Base-by-base conservation (phyloP, 2,113 vertebrate genomes). In the Lonchura striata region DNA sequence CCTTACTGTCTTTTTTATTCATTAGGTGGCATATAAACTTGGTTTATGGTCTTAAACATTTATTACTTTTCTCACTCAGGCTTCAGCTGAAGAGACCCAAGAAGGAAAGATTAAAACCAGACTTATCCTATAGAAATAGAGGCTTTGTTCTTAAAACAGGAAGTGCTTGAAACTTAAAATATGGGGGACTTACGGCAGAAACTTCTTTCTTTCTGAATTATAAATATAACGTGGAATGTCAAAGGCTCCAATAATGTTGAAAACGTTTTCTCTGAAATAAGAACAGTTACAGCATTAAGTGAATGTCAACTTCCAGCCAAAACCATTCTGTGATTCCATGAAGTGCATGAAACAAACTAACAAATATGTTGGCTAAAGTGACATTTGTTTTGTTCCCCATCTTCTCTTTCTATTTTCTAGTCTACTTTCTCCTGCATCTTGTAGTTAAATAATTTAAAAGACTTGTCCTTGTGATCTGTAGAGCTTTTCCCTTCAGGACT, bases 221-320 rank as follows among this genome's bases (percentile, higher is more conserved):
- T 99, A 99, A 94, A 99, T 97, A 57, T 98, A 99, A 94, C 98
- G 98, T 60, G 99, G 99, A n/a, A 99, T 97, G 83, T 99, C 98
- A 49, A 99, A 99, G 54, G 99, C 99, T 97, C 99, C 99, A 76
- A 99, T 99, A 78, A 99, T 98, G 98, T 99, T 99, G 97, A 99
- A 99, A 91, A 99, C 97, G 81, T 99, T 98, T 92, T 99, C 99
- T 97, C 99, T 99, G 98, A 52, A 98, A 98, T 22, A 41, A 37
- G 88, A 81, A 90, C 3, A 95, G 49, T 28, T 21, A 57, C 37
- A 87, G 22, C 15, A 23, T 91, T 59, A 82, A 33, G 17, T 72
- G 31, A 19, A 21, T 27, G 27, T 24, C 16, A 23, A 9, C 35
- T 69, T 28, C 47, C 71, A 69, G 20, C 9, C 46, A 31, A 42